Evolutionary conservation across 2,888 invertebrate genomes (phyloP).

Genomic region (Platycheirus albimanus): DNA sequence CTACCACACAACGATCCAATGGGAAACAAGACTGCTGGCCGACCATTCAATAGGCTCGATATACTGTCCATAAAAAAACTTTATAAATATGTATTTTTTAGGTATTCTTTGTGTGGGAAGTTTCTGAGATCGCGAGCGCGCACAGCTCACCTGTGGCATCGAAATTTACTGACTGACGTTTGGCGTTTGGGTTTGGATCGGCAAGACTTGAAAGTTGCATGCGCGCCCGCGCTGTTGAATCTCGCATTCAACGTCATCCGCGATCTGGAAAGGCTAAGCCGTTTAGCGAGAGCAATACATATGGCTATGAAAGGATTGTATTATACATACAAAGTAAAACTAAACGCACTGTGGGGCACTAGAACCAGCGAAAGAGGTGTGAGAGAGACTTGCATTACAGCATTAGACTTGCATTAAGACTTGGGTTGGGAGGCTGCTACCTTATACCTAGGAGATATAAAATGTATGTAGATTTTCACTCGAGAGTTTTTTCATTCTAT

Average conservation of each 20-base stretch:
- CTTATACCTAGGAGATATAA: too few relatives aligned
- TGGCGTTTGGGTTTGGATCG: slow-evolving; percentile 37
- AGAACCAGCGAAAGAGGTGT: slow-evolving; percentile 6
- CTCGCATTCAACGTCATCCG: slow-evolving; percentile 42
- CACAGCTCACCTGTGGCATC: slow-evolving; percentile 71
- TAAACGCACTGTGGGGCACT: neutral
- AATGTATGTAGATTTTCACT: too few relatives aligned
- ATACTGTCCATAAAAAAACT: slow-evolving; percentile 13
- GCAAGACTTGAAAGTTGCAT: slow-evolving; percentile 55
- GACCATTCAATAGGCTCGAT: slow-evolving; percentile 45
- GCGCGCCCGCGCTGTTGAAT: slow-evolving; percentile 35
- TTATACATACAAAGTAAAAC: neutral
- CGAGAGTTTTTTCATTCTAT: too few relatives aligned
- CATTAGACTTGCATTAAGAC: neutral
- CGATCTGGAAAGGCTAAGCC: slow-evolving; percentile 53
- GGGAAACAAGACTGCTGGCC: slow-evolving; percentile 49
- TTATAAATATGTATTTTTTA: too few relatives aligned
- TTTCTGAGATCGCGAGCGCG: slow-evolving; percentile 61
- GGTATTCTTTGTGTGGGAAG: slow-evolving; percentile 20
- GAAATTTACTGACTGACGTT: slow-evolving; percentile 69
- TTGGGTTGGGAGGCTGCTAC: neutral
- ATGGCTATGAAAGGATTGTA: slow-evolving; percentile 14
- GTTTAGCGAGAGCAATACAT: slow-evolving; percentile 29
- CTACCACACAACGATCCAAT: slow-evolving; percentile 58
- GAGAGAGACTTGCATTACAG: slow-evolving; percentile 3